phyloP scores from a whole-genome alignment of 2,113 vertebrate species.

The Phrynosoma blainvillii region DNA sequence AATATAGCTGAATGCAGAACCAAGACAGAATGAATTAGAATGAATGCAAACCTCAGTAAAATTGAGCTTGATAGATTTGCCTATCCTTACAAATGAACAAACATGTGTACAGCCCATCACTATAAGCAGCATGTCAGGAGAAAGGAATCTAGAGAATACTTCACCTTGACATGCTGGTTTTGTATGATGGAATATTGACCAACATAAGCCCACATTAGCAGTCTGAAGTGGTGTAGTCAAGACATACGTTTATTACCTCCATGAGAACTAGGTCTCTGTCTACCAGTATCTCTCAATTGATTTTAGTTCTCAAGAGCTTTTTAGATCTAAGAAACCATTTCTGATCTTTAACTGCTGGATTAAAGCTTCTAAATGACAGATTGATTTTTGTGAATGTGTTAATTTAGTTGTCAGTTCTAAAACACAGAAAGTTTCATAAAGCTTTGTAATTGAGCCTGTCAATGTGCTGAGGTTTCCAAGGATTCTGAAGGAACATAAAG shows the following conservation, averaged over 20 bases:
- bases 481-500: neutral
- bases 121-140: neutral
- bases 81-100: neutral
- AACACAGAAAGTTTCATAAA: constrained; percentile 19
- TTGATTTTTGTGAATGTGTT: constrained; percentile 37
- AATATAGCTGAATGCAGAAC: too few relatives aligned
- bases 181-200: neutral
- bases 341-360: constrained; percentile 6
- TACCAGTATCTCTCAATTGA: neutral
- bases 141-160: neutral
- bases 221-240: neutral
- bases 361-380: constrained; percentile 34
- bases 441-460: constrained; percentile 18
- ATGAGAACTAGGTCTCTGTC: neutral
- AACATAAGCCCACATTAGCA: neutral
- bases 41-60: neutral
- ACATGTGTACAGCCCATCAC: neutral
- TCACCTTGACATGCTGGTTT: neutral
- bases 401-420: constrained; percentile 35
- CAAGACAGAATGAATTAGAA: neutral
- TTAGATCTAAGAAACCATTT: neutral
- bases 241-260: neutral
- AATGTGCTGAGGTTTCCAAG: constrained; percentile 33
- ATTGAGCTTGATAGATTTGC: too few relatives aligned
- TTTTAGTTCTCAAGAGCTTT: neutral